A percentile compares a stretch with the other conserved stretches of the same genome.
Conservation (phyloP, 2,888 invertebrate species). For the Scaptomyza parva region DNA sequence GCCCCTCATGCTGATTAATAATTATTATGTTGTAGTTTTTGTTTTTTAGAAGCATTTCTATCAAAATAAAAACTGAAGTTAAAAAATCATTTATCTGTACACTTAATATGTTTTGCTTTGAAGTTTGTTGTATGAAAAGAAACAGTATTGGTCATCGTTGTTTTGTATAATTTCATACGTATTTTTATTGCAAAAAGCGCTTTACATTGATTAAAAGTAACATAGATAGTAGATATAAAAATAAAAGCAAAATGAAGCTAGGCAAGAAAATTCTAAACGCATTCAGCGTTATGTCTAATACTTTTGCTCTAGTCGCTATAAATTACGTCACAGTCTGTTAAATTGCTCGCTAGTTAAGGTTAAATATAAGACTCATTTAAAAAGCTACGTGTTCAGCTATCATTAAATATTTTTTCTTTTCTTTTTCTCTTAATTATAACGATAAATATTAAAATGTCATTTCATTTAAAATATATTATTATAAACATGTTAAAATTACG, state of each 20-base stretch:
- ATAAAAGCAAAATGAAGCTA: constrained; percentile 54
- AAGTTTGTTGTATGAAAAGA: constrained; percentile 64
- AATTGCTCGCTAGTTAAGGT: constrained; percentile 49
- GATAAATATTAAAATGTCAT: constrained; percentile 33
- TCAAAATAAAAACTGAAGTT: constrained; percentile 38
- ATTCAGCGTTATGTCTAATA: constrained; percentile 57
- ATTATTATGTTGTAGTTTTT: constrained; percentile 5
- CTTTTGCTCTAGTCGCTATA: constrained; percentile 65
- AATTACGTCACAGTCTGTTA: constrained; percentile 64
- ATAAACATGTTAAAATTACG: constrained; percentile 41
- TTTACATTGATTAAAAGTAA: constrained; percentile 81
- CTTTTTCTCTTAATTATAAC: constrained; percentile 28
- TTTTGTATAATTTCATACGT: constrained; percentile 76
- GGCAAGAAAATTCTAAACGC: constrained; percentile 61
- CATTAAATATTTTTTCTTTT: constrained; percentile 24
- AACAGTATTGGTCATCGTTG: constrained; percentile 67
- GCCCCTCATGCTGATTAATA: constrained; percentile 1
- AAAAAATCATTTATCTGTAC: constrained; percentile 19
- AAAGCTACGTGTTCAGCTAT: constrained; percentile 24
- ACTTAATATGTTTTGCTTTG: constrained; percentile 24
- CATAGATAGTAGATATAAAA: constrained; percentile 52
- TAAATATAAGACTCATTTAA: constrained; percentile 31
- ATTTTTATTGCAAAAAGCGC: constrained; percentile 85
- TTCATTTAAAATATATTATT: constrained; percentile 37
- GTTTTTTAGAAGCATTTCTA: constrained; percentile 22